Evolutionary conservation across 1,140 invertebrate genomes (phyloP).

Genomic region (Brachionus rotundiformis): DNA sequence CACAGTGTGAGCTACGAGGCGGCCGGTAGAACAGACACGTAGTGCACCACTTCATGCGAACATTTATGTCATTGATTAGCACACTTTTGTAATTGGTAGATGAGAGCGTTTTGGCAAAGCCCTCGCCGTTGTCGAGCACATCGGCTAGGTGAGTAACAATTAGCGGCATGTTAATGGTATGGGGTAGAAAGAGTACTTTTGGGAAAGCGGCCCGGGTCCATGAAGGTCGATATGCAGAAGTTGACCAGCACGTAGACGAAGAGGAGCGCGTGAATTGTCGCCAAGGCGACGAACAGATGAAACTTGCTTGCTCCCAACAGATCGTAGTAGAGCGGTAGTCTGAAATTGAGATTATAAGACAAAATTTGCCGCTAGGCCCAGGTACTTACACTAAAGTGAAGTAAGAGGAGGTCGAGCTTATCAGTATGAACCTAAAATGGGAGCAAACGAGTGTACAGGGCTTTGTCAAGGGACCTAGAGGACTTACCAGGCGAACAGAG

Average conservation of each 20-base stretch:
- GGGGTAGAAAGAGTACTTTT: not conserved
- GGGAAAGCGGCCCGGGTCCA: constrained; percentile 47
- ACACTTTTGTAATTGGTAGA: constrained; percentile 36
- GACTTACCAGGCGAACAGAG: constrained; percentile 40
- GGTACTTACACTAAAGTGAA: constrained; percentile 49
- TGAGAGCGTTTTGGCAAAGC: not conserved
- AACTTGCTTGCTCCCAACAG: not conserved
- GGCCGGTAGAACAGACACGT: constrained; percentile 99
- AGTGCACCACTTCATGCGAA: constrained; percentile 54
- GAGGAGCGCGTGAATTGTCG: not conserved
- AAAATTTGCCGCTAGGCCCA: not conserved
- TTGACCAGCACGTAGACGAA: constrained; percentile 46
- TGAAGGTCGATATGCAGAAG: constrained; percentile 16
- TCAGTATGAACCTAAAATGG: constrained; percentile 11
- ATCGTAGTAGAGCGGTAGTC: constrained; percentile 7
- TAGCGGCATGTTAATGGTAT: not conserved
- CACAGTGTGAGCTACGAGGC: constrained; percentile 96
- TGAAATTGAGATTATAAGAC: not conserved
- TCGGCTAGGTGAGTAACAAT: not conserved
- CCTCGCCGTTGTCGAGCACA: not conserved
- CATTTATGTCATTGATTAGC: constrained; percentile 34
- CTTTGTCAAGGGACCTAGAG: not conserved
- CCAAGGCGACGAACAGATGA: not conserved
- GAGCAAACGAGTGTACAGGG: not conserved
- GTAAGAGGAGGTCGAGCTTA: constrained; percentile 34